Evolutionary conservation across 2,797 vertebrate species (phyloP), one percentile per base, ranked within the genome.

Genomic region (Melopsittacus undulatus): DNA sequence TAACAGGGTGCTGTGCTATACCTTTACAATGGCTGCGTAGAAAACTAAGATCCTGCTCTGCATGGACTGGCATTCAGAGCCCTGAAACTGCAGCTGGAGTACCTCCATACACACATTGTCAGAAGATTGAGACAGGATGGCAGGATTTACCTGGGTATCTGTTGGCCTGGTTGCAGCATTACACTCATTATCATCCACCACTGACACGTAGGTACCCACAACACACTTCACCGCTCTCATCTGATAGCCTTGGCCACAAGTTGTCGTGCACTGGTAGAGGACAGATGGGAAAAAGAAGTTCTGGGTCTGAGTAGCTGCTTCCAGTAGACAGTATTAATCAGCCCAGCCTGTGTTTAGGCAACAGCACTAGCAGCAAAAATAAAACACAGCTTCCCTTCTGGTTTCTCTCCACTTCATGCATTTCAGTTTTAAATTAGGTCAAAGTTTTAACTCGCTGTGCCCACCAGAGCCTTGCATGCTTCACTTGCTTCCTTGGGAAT

Each of bases 181-280:
- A 92, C 99, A 99, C 90, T 99, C 98, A 3, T 98, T 98, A 95
- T 99, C 99, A n/a, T 99, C 98, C 95, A 99, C 98, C 95, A 99
- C 98, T 1, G 98, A 98, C 94, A 99, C 67, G 7, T 99, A 99
- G 48, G 98, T 98, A 62, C 99, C 99, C 67, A 99, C 98, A 30
- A 99, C 97, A 97, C 99, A 99, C 96, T 99, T 99, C 96, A 99
- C 99, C 1, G 98, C 99, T 97, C 99, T 98, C 98, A 98, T 98
- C 97, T 99, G 99, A 97, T 99, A 99, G 70, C 99, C 99, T 79
- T 98, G 98, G 64, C 99, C 99, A 96, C 99, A 99, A 21, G 99
- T 99, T 89, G 98, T 98, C 16, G 99, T 99, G 98, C 99, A 99
- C 99, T 99, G 96, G 34, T 61, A 87, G 32, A 68, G 51, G 70